phyloP scores from a whole-genome alignment of 2,888 invertebrate genomes.

The Empis stercorea region DNA sequence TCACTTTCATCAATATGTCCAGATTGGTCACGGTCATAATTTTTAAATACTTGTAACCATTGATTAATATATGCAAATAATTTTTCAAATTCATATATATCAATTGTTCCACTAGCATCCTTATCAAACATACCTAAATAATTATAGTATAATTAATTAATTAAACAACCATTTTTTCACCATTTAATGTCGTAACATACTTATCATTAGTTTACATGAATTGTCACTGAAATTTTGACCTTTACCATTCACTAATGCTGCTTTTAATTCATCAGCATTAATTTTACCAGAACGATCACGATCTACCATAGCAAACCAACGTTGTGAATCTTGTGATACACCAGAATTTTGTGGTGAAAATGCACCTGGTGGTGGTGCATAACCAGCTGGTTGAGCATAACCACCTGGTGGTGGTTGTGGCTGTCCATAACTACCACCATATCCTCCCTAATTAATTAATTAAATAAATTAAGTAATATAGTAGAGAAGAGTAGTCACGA shows the following conservation, averaged over 20 bases:
- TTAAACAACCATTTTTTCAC: neutral
- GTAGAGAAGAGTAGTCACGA: too few species aligned
- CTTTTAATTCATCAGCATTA: slow-evolving; percentile 58
- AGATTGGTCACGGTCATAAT: slow-evolving; percentile 74
- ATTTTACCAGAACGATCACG: slow-evolving; percentile 73
- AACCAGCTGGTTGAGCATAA: slow-evolving; percentile 13
- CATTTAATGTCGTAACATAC: slow-evolving; percentile 27
- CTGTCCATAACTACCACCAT: slow-evolving; percentile 14
- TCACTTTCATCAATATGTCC: slow-evolving; percentile 74
- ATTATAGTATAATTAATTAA: neutral
- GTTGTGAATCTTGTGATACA: slow-evolving; percentile 59
- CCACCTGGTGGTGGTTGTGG: slow-evolving; percentile 15
- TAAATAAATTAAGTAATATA: too few species aligned
- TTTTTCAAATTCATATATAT: slow-evolving; percentile 71
- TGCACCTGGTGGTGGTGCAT: slow-evolving; percentile 15
- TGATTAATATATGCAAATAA: slow-evolving; percentile 79
- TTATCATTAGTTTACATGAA: slow-evolving; percentile 76
- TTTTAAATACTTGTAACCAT: slow-evolving; percentile 74
- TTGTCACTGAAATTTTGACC: slow-evolving; percentile 52
- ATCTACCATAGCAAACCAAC: slow-evolving; percentile 78
- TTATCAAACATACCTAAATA: slow-evolving; percentile 74
- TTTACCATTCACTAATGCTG: slow-evolving; percentile 73
- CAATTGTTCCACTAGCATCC: slow-evolving; percentile 72
- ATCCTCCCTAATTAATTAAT: slow-evolving; percentile 13
- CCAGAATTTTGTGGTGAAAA: slow-evolving; percentile 38